Evolutionary conservation across 64 coral and sea anemone genomes (phyloP), one percentile per base, ranked within the genome.

Genomic region (Stichodactyla helianthus): DNA sequence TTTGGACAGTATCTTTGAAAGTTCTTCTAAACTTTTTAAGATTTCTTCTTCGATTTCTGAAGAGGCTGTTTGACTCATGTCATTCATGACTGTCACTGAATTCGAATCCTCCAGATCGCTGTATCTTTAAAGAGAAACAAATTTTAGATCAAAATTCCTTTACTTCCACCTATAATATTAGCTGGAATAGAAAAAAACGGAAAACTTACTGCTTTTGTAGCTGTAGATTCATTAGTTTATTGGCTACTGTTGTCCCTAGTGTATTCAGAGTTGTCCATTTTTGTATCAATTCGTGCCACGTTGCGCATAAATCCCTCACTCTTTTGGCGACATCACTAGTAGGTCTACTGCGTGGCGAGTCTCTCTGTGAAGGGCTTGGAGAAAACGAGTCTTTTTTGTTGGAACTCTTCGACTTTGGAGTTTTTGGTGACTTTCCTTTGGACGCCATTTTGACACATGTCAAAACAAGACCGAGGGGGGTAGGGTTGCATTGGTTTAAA

Each of bases 251-350:
- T 13, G 63, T 84, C 59, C 93, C 93, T 18, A 88, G 17, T 60
- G 80, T 55, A 17, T 99, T 99, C 9, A 91, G 54, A 86, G 68
- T 88, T 17, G 90, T 85, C 97, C 97, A 99, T 89, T 95, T 99
- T 54, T 93, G 84, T 4, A 93, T 56, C 52, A 71, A 77, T 51
- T 99, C 97, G 71, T 95, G 93, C 88, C 90, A 95, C 54, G 60
- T 90, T 17, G 83, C 87, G 84, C 97, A 99, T 28, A 93, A 93
- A 51, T 95, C 91, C 84, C 93, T 90, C 17, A 99, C 19, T 35
- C 93, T 79, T 87, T 52, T 83, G 55, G 77, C 63, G n/a, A 95
- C 61, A 82, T 95, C 97, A 50, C 79, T 89, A 17, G 68, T 86
- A 57, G 79, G 87, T 77, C 82, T 92, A 52, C 65, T 10, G 22